Evolutionary conservation across 2,113 vertebrate species (phyloP).

Genomic region (Dissostichus mawsoni): DNA sequence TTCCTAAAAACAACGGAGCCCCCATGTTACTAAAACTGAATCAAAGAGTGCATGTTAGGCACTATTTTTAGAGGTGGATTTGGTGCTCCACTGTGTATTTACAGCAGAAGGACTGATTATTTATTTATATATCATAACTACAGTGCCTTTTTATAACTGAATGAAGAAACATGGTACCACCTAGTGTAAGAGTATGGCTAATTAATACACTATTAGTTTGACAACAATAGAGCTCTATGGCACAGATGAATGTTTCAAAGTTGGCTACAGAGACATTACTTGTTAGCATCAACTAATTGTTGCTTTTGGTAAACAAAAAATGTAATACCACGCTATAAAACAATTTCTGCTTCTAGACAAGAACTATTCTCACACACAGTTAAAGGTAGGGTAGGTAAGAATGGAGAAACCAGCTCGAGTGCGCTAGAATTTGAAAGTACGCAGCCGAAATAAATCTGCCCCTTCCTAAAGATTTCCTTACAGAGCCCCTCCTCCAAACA

Average conservation of each 20-base stretch:
- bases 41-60: not conserved
- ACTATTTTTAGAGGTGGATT: not conserved
- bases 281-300: not conserved
- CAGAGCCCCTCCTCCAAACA: too few relatives aligned
- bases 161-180: not conserved
- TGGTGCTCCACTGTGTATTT: not conserved
- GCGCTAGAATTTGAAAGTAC: too few relatives aligned
- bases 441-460: too few relatives aligned
- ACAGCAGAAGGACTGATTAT: not conserved
- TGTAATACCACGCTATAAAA: not conserved
- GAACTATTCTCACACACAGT: not conserved
- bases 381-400: too few relatives aligned
- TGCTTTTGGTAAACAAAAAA: too few relatives aligned
- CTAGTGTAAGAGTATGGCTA: not conserved
- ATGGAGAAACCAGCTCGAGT: too few relatives aligned
- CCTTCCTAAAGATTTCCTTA: too few relatives aligned
- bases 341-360: not conserved
- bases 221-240: not conserved
- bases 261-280: not conserved
- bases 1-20: not conserved
- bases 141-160: not conserved
- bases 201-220: not conserved
- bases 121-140: not conserved
- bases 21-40: not conserved
- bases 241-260: not conserved